Evolutionary conservation across 2,113 vertebrate genomes (phyloP).

Genomic region (Podarcis raffonei): DNA sequence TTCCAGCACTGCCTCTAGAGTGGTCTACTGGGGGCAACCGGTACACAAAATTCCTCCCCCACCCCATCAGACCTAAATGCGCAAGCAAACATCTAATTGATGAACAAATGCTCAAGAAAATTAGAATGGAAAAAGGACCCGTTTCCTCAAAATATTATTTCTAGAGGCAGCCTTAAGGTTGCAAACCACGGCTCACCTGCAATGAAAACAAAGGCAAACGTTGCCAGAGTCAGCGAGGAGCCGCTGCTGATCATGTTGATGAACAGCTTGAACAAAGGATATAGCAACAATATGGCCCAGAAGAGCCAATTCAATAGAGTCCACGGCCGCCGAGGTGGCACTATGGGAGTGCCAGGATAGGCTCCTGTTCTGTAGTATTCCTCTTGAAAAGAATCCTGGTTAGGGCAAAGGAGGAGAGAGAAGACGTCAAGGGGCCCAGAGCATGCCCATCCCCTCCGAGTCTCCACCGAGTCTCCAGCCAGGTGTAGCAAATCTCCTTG

Average conservation of each 20-base stretch:
- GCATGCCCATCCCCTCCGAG: not conserved
- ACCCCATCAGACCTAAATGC: not conserved
- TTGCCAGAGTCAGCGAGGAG: constrained; percentile 82
- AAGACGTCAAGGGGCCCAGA: not conserved
- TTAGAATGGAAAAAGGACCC: not conserved
- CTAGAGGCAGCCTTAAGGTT: not conserved
- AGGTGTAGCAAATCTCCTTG: not conserved
- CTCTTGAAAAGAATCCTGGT: constrained; percentile 91
- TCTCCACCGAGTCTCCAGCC: too few species aligned
- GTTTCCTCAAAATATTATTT: not conserved
- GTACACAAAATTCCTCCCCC: not conserved
- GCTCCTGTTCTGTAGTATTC: constrained; percentile 82
- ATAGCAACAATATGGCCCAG: constrained; percentile 88
- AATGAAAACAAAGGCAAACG: constrained; percentile 80
- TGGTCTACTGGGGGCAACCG: not conserved
- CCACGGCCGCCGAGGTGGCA: constrained; percentile 82
- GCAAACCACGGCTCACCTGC: constrained; percentile 81
- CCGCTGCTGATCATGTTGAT: constrained; percentile 83
- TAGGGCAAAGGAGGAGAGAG: constrained; percentile 37
- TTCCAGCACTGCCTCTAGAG: not conserved
- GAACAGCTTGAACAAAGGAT: constrained; percentile 85
- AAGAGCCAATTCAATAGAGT: constrained; percentile 90
- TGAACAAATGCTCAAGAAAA: not conserved
- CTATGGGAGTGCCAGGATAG: constrained; percentile 80
- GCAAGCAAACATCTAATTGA: not conserved